phyloP scores from a whole-genome alignment of 1,140 invertebrate genomes.

The Drosophila subobscura region DNA sequence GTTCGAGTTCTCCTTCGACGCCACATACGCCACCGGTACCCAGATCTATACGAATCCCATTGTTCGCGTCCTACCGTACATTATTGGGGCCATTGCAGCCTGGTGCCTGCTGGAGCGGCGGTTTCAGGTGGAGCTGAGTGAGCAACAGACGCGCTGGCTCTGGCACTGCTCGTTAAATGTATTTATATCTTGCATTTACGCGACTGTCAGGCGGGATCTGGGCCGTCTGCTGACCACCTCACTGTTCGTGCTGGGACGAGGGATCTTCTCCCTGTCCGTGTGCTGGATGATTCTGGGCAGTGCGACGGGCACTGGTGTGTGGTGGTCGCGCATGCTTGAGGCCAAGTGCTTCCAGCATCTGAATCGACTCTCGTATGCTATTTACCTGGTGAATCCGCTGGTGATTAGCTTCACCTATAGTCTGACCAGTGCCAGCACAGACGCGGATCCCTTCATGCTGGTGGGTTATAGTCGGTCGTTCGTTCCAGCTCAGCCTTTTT shows the following conservation, averaged over 20 bases:
- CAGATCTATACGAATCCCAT: slow-evolving; percentile 79
- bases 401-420: slow-evolving; percentile 72
- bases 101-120: slow-evolving; percentile 64
- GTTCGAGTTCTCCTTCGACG: slow-evolving; percentile 77
- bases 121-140: slow-evolving; percentile 50
- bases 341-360: slow-evolving; percentile 74
- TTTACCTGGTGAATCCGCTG: slow-evolving; percentile 80
- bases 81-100: slow-evolving; percentile 67
- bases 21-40: slow-evolving; percentile 67
- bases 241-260: slow-evolving; percentile 66
- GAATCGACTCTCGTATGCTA: slow-evolving; percentile 78
- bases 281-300: slow-evolving; percentile 83
- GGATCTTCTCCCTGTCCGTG: slow-evolving; percentile 60
- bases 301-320: slow-evolving; percentile 63
- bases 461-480: slow-evolving; percentile 37
- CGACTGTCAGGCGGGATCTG: slow-evolving; percentile 75
- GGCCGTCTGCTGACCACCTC: slow-evolving; percentile 56
- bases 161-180: slow-evolving; percentile 66
- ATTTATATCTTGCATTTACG: slow-evolving; percentile 68
- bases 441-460: slow-evolving; percentile 75
- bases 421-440: slow-evolving; percentile 63
- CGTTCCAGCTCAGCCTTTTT: neutral
- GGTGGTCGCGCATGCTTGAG: slow-evolving; percentile 79
- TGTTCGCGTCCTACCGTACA: slow-evolving; percentile 76
- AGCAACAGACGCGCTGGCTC: slow-evolving; percentile 45